phyloP scores from a whole-genome alignment of 2,888 invertebrate species.

The Neocrepidodera transversa region DNA sequence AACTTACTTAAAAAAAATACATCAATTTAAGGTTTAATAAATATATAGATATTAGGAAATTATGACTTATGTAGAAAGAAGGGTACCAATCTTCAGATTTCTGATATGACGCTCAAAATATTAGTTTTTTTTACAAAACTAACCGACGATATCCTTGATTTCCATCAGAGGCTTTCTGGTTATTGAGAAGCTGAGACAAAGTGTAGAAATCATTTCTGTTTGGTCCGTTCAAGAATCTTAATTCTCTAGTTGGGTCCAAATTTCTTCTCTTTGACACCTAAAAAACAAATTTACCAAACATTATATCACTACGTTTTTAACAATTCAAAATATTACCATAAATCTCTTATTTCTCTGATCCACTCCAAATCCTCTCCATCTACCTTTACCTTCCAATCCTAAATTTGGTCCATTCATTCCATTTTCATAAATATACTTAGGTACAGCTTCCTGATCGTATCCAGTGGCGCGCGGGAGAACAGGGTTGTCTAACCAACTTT shows the following conservation, averaged over 20 bases:
- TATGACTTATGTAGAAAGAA: constrained; percentile 3
- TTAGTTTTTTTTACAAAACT: constrained; percentile 62
- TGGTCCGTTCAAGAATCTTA: constrained; percentile 56
- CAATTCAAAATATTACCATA: constrained; percentile 22
- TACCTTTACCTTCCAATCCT: constrained; percentile 46
- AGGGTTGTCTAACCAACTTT: constrained; percentile 67
- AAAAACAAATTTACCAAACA: too few relatives aligned
- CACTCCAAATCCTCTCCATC: constrained; percentile 49
- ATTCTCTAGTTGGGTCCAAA: constrained; percentile 57
- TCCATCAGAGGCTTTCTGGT: constrained; percentile 63
- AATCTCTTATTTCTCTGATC: constrained; percentile 61
- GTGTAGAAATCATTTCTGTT: constrained; percentile 68
- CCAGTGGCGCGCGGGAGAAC: constrained; percentile 60
- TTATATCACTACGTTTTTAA: not conserved
- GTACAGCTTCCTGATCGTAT: constrained; percentile 57
- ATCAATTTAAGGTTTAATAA: constrained; percentile 29
- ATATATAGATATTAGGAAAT: constrained; percentile 9
- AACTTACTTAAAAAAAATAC: constrained; percentile 46
- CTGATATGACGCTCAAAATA: constrained; percentile 32
- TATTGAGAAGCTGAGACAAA: constrained; percentile 65
- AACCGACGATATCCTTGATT: constrained; percentile 68
- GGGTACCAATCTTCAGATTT: constrained; percentile 27
- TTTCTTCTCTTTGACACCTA: constrained; percentile 65
- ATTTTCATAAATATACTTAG: constrained; percentile 50
- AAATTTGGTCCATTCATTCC: constrained; percentile 36